Percentiles rank a stretch among this genome's conserved stretches.
These are phyloP conservation scores for Drosophila falleni DNA, from an alignment of 2,888 invertebrate species.

Conservation along the genomic window DNA sequence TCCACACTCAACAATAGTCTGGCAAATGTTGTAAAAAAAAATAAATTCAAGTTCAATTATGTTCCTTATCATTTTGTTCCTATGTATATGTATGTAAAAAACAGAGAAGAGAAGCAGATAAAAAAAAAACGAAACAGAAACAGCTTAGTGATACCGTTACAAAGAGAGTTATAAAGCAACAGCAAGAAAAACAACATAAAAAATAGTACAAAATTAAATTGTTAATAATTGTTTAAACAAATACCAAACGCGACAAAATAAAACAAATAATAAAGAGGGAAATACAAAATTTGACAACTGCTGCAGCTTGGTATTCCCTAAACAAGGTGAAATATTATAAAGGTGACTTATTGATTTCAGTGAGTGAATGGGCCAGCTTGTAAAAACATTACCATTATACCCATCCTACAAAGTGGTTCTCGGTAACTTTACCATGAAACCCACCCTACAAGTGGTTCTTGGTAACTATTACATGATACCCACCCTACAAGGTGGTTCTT, in stretches of 20 bases:
- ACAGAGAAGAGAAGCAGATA: conserved; percentile 46
- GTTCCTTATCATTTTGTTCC: conserved; percentile 79
- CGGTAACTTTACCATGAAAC: no score
- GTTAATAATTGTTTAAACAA: conserved; percentile 68
- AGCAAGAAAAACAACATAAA: conserved; percentile 22
- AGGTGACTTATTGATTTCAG: not conserved
- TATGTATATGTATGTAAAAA: conserved; percentile 62
- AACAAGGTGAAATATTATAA: not conserved
- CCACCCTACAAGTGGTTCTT: not conserved
- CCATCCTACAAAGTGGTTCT: no score
- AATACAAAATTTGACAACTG: not conserved
- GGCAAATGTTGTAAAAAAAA: conserved; percentile 64
- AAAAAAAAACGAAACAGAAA: conserved; percentile 51
- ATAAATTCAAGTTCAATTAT: conserved; percentile 77
- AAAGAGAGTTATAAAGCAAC: conserved; percentile 46
- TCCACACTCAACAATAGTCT: conserved; percentile 70
- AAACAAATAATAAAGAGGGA: not conserved
- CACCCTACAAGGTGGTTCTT: conserved; percentile 1
- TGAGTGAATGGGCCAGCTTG: not conserved
- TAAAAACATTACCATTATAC: not conserved
- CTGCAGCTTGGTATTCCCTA: not conserved
- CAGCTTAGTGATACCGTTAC: conserved; percentile 78
- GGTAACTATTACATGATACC: not conserved
- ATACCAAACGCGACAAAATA: conserved; percentile 35
- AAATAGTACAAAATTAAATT: conserved; percentile 76